Conservation (phyloP, 2,113 vertebrate species). For the Sisor rabdophorus region DNA sequence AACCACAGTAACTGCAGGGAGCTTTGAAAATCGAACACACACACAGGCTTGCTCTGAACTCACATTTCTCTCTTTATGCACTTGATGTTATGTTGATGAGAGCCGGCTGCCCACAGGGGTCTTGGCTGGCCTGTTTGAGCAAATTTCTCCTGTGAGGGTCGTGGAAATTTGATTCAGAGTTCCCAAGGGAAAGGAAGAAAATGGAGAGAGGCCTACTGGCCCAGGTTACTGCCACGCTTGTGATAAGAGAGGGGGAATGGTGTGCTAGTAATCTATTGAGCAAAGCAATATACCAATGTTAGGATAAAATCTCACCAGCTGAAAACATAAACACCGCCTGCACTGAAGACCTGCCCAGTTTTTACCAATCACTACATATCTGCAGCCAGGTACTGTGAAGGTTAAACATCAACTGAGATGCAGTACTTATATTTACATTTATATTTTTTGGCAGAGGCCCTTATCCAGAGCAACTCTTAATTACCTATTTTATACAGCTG, state of each 20-base stretch:
- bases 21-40: conserved; percentile 38
- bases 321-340: conserved; percentile 22
- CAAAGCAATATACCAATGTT: conserved; percentile 51
- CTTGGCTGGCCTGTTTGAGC: conserved; percentile 41
- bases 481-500: too few relatives aligned
- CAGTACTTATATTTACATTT: neutral
- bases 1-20: conserved; percentile 16
- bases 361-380: conserved; percentile 34
- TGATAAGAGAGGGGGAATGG: neutral
- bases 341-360: conserved; percentile 26
- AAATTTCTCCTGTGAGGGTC: conserved; percentile 53
- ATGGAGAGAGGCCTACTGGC: conserved; percentile 18
- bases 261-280: conserved; percentile 44
- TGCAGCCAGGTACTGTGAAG: neutral
- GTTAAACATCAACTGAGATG: conserved; percentile 11
- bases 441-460: too few relatives aligned
- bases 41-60: conserved; percentile 22
- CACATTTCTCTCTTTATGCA: conserved; percentile 34
- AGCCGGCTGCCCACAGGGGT: conserved; percentile 20
- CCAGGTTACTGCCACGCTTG: conserved; percentile 35
- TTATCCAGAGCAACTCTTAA: too few relatives aligned
- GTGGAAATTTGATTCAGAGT: conserved; percentile 54
- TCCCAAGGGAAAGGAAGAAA: conserved; percentile 47
- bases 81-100: conserved; percentile 53
- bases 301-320: conserved; percentile 38